These are phyloP conservation scores for Rallus crepitans DNA, from an alignment of 2,797 vertebrate genomes.

Conservation along the genomic window DNA sequence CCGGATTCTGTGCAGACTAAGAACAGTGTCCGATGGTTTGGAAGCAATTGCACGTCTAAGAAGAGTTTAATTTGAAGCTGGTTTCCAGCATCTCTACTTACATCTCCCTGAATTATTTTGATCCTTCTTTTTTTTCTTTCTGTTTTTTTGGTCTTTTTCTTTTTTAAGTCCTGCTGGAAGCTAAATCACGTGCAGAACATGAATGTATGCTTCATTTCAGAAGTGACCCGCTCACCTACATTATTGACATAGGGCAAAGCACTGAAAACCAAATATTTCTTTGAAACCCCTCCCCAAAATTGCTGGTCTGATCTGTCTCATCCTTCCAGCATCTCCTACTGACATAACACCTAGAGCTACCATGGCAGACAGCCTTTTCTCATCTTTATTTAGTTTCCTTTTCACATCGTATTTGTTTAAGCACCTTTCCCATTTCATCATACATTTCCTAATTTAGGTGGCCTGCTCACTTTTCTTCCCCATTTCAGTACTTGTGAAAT, in stretches of 20 bases:
- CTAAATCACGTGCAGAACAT: neutral
- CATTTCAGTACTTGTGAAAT: no score
- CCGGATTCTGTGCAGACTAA: neutral
- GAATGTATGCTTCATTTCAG: neutral
- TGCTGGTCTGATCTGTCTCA: neutral
- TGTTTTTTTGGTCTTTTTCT: neutral
- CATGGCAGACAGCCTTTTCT: neutral
- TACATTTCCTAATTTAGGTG: neutral
- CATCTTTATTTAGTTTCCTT: neutral
- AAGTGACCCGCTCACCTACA: neutral
- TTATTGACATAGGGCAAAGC: neutral
- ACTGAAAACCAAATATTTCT: neutral
- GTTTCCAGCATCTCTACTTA: neutral
- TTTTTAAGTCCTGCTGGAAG: neutral
- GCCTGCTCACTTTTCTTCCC: no score
- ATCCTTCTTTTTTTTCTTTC: neutral
- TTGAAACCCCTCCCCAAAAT: neutral
- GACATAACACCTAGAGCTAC: neutral
- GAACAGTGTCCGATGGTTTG: neutral
- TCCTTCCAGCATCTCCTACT: neutral
- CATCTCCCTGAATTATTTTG: neutral
- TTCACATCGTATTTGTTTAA: neutral
- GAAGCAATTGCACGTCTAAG: neutral
- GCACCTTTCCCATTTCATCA: neutral
- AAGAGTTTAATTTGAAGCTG: neutral